phyloP scores from a whole-genome alignment of 1,140 invertebrate genomes.

The Sarcophaga bullata region DNA sequence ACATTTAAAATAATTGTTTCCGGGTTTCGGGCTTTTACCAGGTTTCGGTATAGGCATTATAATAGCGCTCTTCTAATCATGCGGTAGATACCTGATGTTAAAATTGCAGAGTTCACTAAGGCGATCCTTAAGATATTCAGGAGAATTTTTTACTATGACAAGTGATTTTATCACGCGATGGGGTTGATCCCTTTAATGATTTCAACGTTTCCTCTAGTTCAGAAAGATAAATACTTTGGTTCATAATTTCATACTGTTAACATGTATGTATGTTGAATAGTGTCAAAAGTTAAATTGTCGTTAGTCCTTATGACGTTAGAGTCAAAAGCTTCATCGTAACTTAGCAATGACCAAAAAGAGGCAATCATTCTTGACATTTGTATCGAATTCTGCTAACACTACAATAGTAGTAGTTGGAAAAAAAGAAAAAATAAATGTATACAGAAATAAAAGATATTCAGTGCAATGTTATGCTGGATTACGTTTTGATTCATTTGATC shows the following conservation, averaged over 20 bases:
- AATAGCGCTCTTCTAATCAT: background rate
- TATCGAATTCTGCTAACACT: too few relatives aligned
- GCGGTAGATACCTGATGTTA: background rate
- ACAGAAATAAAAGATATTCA: background rate
- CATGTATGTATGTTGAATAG: too few relatives aligned
- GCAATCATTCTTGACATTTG: too few relatives aligned
- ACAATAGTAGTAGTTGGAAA: too few relatives aligned
- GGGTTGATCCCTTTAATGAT: background rate
- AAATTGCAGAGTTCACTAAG: conserved; percentile 1
- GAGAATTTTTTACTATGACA: background rate
- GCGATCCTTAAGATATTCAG: too few relatives aligned
- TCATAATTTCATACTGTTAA: background rate
- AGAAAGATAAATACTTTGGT: background rate
- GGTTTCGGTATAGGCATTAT: background rate
- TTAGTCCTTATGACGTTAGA: background rate
- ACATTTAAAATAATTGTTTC: background rate
- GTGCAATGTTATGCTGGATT: background rate
- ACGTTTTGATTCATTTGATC: background rate
- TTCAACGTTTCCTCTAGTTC: background rate
- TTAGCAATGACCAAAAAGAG: background rate
- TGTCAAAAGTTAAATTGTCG: too few relatives aligned
- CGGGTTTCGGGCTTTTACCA: background rate
- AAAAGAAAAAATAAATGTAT: background rate
- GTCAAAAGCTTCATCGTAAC: background rate
- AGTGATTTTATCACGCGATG: background rate